A percentile compares a stretch with the other conserved stretches of the same genome.
These are phyloP conservation scores for Seladonia tumulorum DNA, from an alignment of 2,888 invertebrate species.

Conservation along the genomic window DNA sequence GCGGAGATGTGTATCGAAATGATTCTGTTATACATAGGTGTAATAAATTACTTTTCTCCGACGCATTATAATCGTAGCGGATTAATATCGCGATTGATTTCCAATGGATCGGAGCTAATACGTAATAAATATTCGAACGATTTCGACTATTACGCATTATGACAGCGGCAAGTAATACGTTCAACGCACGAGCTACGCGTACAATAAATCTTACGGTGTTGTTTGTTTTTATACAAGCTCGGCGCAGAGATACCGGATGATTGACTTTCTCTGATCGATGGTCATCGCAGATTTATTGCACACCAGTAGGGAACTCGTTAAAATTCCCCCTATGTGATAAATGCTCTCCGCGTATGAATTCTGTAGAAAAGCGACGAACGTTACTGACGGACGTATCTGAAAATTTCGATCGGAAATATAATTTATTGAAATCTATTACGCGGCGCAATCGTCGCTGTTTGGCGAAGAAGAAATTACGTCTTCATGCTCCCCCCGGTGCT, in stretches of 20 bases:
- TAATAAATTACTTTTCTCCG: background rate
- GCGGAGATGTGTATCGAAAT: background rate
- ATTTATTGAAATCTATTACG: constrained; percentile 21
- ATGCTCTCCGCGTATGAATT: constrained; percentile 38
- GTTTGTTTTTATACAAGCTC: constrained; percentile 42
- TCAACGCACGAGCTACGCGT: constrained; percentile 26
- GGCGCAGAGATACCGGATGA: constrained; percentile 49
- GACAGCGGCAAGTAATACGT: constrained; percentile 29
- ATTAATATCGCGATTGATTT: background rate
- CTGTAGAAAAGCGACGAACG: constrained; percentile 6
- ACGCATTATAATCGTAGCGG: background rate
- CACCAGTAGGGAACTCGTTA: constrained; percentile 48
- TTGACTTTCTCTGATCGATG: constrained; percentile 62
- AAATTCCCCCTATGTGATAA: constrained; percentile 54
- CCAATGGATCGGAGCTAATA: background rate
- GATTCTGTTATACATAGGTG: background rate
- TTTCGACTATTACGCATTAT: constrained; percentile 4
- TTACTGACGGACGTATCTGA: background rate
- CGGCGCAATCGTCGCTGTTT: background rate
- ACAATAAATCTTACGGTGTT: constrained; percentile 52
- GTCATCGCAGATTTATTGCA: constrained; percentile 60
- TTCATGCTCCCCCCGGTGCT: background rate
- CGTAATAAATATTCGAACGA: constrained; percentile 1
- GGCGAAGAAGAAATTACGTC: background rate
- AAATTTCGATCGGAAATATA: background rate